phyloP scores from a whole-genome alignment of 2,113 vertebrate genomes.

The Bettongia penicillata region DNA sequence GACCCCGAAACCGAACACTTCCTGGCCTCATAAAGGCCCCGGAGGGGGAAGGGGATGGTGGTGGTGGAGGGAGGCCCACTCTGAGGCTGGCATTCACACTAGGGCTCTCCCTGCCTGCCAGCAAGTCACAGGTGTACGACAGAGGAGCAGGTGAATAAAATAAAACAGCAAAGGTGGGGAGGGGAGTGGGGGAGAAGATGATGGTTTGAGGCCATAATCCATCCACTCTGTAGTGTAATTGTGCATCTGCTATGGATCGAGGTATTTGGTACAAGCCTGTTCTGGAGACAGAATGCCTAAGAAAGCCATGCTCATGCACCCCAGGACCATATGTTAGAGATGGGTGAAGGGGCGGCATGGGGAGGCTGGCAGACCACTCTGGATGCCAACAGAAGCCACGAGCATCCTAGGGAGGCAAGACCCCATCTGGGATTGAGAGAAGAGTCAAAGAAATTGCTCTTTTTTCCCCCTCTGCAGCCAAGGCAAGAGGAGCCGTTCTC shows the following conservation, averaged over 20 bases:
- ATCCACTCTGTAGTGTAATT: constrained; percentile 46
- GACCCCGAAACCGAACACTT: constrained; percentile 36
- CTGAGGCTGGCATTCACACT: constrained; percentile 75
- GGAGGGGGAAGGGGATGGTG: constrained; percentile 1
- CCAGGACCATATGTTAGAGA: background rate
- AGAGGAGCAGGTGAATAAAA: constrained; percentile 84
- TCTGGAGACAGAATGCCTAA: background rate
- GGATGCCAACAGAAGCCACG: too few relatives aligned
- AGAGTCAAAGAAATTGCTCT: background rate
- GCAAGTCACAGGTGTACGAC: constrained; percentile 84
- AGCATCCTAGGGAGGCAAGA: background rate
- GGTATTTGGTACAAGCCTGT: background rate
- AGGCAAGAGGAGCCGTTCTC: background rate
- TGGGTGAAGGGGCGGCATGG: constrained; percentile 2
- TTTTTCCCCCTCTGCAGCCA: background rate
- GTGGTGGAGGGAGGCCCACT: background rate
- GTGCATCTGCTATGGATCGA: constrained; percentile 43
- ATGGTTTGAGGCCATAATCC: constrained; percentile 63
- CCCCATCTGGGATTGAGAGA: background rate
- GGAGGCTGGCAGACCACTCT: background rate
- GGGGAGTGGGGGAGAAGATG: constrained; percentile 47
- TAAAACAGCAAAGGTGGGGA: constrained; percentile 72
- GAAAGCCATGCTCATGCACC: background rate
- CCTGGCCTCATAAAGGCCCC: constrained; percentile 8
- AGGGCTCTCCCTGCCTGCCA: constrained; percentile 80